Evolutionary conservation across 1,140 invertebrate genomes (phyloP).

Genomic region (Lepeophtheirus salmonis): DNA sequence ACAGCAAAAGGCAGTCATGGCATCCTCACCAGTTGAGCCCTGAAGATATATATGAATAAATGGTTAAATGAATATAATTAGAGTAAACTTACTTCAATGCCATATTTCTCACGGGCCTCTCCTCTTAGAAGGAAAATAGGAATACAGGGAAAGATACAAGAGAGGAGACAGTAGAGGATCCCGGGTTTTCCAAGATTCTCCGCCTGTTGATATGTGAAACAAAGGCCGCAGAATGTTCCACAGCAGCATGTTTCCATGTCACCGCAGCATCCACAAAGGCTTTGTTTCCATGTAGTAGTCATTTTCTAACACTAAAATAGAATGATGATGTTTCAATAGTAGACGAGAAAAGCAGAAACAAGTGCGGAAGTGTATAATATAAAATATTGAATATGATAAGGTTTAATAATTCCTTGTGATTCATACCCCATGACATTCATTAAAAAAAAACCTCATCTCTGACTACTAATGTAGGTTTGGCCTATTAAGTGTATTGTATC

Average conservation of each 20-base stretch:
- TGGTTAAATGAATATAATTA: neutral
- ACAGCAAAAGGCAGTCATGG: neutral
- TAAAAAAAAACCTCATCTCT: no score
- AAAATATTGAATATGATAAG: no score
- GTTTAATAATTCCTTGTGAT: no score
- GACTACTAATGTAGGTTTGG: no score
- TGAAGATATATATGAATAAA: conserved; percentile 1
- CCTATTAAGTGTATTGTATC: no score
- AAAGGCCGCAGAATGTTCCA: neutral
- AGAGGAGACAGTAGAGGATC: conserved; percentile 1
- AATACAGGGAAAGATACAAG: conserved; percentile 6
- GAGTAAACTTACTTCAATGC: neutral
- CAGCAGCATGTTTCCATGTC: neutral
- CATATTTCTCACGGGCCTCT: conserved; percentile 2
- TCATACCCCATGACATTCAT: no score
- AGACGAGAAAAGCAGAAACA: no score
- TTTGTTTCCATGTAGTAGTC: neutral
- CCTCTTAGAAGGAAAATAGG: conserved; percentile 2
- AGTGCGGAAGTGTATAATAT: no score
- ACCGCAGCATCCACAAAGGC: neutral
- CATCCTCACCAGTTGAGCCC: neutral
- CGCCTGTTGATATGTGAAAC: neutral
- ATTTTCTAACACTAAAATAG: no score
- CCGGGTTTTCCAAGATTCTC: neutral
- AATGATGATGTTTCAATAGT: no score